A percentile compares a stretch with the other conserved stretches of the same genome.
phyloP scores from a whole-genome alignment of 2,113 vertebrate species.

The Pipra filicauda region DNA sequence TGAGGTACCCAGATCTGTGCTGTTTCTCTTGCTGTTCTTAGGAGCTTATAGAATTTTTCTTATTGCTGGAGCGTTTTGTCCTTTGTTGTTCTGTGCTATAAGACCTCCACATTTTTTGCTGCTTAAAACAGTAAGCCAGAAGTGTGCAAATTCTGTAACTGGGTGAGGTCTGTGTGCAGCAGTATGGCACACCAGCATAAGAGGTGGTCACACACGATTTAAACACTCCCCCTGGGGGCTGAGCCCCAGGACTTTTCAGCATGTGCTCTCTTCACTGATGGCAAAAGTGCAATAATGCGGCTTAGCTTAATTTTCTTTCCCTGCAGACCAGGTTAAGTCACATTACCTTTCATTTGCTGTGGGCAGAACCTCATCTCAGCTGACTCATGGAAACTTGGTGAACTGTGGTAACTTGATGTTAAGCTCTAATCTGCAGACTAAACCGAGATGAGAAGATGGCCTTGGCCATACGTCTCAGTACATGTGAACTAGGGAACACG shows the following conservation, averaged over 20 bases:
- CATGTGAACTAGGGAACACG: neutral
- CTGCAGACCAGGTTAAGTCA: neutral
- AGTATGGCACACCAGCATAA: neutral
- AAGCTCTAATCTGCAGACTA: slow-evolving; percentile 13
- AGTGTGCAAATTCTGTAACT: neutral
- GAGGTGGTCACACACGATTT: neutral
- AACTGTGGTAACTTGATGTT: neutral
- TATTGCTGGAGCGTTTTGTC: neutral
- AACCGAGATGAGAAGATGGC: neutral
- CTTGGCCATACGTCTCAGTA: fast-evolving
- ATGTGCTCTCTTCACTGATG: neutral
- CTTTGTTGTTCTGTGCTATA: neutral
- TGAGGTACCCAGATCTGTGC: neutral
- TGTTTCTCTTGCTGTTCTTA: neutral
- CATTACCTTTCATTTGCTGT: neutral
- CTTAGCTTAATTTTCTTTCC: neutral
- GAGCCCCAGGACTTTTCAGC: neutral
- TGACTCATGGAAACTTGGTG: slow-evolving; percentile 57
- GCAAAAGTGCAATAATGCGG: neutral
- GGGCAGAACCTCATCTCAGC: neutral
- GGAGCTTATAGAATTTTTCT: neutral
- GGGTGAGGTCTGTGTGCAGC: neutral
- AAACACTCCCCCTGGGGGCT: neutral
- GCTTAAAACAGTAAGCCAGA: neutral
- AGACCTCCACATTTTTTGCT: neutral